Conservation (phyloP, 2,113 vertebrate genomes). For the Rhagologus leucostigma region DNA sequence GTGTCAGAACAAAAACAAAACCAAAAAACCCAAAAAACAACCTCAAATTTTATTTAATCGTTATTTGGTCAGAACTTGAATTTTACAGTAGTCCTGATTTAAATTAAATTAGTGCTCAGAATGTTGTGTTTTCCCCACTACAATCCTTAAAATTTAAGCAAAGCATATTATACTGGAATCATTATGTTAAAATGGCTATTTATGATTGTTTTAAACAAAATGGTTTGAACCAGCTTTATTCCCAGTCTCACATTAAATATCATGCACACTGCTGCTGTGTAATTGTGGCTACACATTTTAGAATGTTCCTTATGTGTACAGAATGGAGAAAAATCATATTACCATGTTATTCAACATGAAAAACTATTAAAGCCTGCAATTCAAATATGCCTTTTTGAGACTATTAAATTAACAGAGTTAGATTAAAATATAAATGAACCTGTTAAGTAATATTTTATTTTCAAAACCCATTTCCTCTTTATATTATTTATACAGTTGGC, state of each 20-base stretch:
- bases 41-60: neutral
- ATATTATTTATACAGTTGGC: conserved; percentile 20
- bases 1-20: neutral
- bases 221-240: conserved; percentile 11
- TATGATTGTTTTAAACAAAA: conserved; percentile 8
- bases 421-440: conserved; percentile 52
- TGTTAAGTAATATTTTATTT: conserved; percentile 54
- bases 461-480: conserved; percentile 35
- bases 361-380: conserved; percentile 23
- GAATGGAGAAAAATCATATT: conserved; percentile 10
- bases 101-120: neutral
- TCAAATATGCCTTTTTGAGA: conserved; percentile 42
- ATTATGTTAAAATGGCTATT: neutral
- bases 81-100: neutral
- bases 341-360: conserved; percentile 5
- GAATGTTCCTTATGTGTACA: conserved; percentile 2
- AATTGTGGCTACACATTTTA: conserved; percentile 9
- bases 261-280: neutral
- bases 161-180: neutral
- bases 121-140: neutral
- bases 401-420: conserved; percentile 19
- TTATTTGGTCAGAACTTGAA: neutral
- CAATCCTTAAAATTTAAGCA: conserved; percentile 19
- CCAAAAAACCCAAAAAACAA: neutral
- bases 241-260: neutral